These are phyloP conservation scores for Gadus chalcogrammus DNA, from an alignment of 2,113 vertebrate genomes.

Conservation along the genomic window DNA sequence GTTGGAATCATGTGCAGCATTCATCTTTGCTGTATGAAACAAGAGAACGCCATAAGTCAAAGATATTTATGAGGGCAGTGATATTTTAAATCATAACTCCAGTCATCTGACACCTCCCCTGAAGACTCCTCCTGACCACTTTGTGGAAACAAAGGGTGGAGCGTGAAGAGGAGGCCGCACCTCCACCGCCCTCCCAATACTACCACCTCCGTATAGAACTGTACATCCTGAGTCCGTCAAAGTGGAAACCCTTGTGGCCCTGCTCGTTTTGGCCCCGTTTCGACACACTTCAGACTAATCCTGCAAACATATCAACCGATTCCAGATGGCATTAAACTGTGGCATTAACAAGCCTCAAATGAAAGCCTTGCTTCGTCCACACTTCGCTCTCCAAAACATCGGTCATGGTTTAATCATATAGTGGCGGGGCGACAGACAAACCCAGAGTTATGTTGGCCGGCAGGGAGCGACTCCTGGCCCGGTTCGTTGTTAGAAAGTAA, in stretches of 20 bases:
- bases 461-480: conserved; percentile 9
- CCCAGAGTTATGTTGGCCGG: conserved; percentile 14
- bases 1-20: no score
- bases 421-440: conserved; percentile 14
- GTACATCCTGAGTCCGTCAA: not conserved
- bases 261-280: not conserved
- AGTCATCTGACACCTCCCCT: no score
- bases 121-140: no score
- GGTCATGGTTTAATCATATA: conserved; percentile 24
- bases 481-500: conserved; percentile 18
- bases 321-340: conserved; percentile 20
- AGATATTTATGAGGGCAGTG: no score
- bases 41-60: no score
- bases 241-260: conserved; percentile 2
- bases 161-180: no score
- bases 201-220: no score
- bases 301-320: conserved; percentile 19
- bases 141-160: no score
- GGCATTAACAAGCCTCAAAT: conserved; percentile 15
- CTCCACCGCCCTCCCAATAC: no score
- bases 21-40: no score
- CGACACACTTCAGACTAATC: conserved; percentile 4
- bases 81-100: no score
- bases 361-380: conserved; percentile 1
- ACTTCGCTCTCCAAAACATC: conserved; percentile 19